Conservation (phyloP, 53 echinoderm and acorn worm genomes). For the Holothuria leucospilota region DNA sequence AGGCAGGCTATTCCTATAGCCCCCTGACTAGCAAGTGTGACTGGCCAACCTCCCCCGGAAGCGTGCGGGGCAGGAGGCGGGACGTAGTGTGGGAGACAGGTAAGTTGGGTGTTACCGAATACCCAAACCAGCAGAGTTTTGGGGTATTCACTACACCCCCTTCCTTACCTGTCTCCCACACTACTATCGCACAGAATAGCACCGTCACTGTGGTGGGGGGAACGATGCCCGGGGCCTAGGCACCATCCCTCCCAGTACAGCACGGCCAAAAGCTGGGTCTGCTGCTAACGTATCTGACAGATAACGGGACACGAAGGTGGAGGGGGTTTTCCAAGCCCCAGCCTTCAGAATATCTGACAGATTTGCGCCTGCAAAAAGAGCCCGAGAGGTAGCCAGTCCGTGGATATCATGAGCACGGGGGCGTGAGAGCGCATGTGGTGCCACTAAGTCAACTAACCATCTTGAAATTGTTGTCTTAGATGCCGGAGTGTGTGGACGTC, state of each 20-base stretch:
- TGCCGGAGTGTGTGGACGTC: conserved; percentile 13
- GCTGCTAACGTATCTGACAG: too few relatives aligned
- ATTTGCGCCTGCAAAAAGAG: conserved; percentile 11
- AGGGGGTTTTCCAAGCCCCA: neutral
- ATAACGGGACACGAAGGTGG: too few relatives aligned
- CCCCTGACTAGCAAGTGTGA: neutral
- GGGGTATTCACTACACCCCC: conserved; percentile 21
- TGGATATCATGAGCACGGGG: neutral
- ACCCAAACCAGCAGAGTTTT: neutral
- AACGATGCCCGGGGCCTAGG: neutral
- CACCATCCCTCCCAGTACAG: neutral
- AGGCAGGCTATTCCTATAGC: neutral
- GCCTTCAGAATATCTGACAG: conserved; percentile 4
- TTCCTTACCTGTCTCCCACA: neutral
- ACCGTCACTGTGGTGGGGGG: conserved; percentile 2
- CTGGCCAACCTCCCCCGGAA: conserved; percentile 14
- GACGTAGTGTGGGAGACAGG: conserved; percentile 9
- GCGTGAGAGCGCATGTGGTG: conserved; percentile 12
- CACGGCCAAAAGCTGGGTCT: too few relatives aligned
- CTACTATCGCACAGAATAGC: conserved; percentile 20
- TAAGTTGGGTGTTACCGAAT: too few relatives aligned
- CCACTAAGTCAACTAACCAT: neutral
- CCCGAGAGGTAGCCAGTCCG: conserved; percentile 14
- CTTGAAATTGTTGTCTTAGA: conserved; percentile 5
- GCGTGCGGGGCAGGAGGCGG: conserved; percentile 20